Base-by-base conservation (phyloP, 2,888 invertebrate genomes). In the Eupithecia tripunctaria region DNA sequence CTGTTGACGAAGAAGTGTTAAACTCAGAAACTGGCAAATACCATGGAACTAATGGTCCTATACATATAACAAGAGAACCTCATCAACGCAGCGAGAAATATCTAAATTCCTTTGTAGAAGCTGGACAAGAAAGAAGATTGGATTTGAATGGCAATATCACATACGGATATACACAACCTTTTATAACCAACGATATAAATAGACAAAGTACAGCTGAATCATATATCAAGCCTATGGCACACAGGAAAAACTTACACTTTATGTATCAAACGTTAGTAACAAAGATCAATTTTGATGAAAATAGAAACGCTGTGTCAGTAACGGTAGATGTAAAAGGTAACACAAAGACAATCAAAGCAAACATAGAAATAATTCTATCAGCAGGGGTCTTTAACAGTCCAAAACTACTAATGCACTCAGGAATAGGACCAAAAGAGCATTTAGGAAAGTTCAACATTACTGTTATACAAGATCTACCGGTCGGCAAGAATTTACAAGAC, bases 341-440 rank as follows among this genome's bases (percentile, higher is more conserved):
- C 4, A 74, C 56, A 15, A 78, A 74, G n/a, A 79, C 36, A 21
- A 66, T 80, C 0, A 69, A 69, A 29, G 60, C 60, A 60, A 60
- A 18, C 1, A 1, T 60, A 18, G 60, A 60, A 60, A 60, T 60
- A 60, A 60, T 60, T 60, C 6, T 60, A 18, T 14, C 60, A 29
- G 60, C 60, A 18, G 60, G 60, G 18, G 27, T 10, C 25, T 25
- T 60, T 29, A 60, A 60, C 7, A 29, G 27, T 15, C 60, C 83
- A 0, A 73, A 78, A 69, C 51, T 84, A 8, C 67, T 84, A 7
- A 80, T 84, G 81, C 70, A 21, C 60, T 80, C 63, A 8, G 63
- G 63, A 36, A 63, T 63, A 29, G 63, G 63, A n/a, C 63, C 63
- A 36, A 60, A 60, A 21, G 29, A 60, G 29, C 27, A 18, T 29